Percentiles rank a stretch among this genome's conserved stretches.
These are phyloP conservation scores for Nerophis lumbriciformis DNA, from an alignment of 2,113 vertebrate genomes.

Conservation along the genomic window DNA sequence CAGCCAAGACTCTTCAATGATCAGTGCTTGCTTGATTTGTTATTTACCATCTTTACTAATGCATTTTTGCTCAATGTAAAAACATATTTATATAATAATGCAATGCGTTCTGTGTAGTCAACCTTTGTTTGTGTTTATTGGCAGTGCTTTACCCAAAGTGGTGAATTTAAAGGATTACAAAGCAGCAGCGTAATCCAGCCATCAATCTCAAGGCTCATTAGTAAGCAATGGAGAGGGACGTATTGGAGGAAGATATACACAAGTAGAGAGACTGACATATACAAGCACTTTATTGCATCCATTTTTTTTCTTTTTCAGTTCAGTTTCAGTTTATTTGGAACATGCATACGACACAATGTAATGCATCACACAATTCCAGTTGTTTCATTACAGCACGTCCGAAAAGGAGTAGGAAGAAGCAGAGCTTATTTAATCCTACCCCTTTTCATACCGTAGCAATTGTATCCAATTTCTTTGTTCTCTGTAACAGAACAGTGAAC, in stretches of 20 bases:
- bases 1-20: constrained; percentile 35
- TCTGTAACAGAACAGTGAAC: too few relatives aligned
- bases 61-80: constrained; percentile 23
- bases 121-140: constrained; percentile 18
- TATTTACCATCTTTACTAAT: constrained; percentile 29
- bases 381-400: too few relatives aligned
- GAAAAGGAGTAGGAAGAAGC: too few relatives aligned
- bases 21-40: constrained; percentile 9
- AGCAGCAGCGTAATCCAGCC: constrained; percentile 69
- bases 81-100: constrained; percentile 22
- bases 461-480: too few relatives aligned
- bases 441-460: too few relatives aligned
- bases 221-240: constrained; percentile 45
- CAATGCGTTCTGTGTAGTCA: constrained; percentile 16
- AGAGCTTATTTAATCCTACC: too few relatives aligned
- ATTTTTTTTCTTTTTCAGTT: too few relatives aligned
- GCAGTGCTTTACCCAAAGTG: constrained; percentile 54
- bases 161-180: constrained; percentile 74
- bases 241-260: constrained; percentile 11
- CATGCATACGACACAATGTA: too few relatives aligned
- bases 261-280: background rate
- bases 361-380: too few relatives aligned
- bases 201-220: constrained; percentile 72
- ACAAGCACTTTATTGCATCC: too few relatives aligned
- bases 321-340: too few relatives aligned